Conservation (phyloP, 2,888 invertebrate species). For the Phymatocera aterrima region DNA sequence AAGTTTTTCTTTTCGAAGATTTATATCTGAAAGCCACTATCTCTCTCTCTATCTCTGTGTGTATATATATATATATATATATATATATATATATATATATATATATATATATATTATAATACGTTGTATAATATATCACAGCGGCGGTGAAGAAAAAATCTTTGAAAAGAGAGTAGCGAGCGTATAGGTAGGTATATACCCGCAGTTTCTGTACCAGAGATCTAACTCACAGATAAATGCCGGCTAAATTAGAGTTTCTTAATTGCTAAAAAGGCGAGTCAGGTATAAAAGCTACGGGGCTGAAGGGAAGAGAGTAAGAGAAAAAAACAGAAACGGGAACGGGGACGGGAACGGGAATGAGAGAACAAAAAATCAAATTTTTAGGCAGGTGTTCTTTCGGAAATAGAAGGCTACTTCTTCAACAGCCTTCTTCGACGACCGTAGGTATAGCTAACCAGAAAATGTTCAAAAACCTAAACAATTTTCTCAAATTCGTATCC, state of each 20-base stretch:
- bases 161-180: neutral
- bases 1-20: no score
- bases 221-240: slow-evolving; percentile 37
- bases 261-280: slow-evolving; percentile 29
- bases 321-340: neutral
- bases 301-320: neutral
- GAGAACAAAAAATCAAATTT: neutral
- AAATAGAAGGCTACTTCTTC: no score
- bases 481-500: no score
- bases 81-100: no score
- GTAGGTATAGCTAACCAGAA: no score
- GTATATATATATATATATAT: no score
- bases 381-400: slow-evolving; percentile 28
- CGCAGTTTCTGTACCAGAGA: slow-evolving; percentile 36
- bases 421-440: no score
- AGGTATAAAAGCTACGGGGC: slow-evolving; percentile 1
- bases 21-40: no score
- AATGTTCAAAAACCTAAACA: no score
- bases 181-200: neutral
- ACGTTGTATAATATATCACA: no score
- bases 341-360: neutral
- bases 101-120: no score
- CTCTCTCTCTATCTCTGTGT: no score
- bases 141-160: neutral
- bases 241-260: slow-evolving; percentile 42